These are phyloP conservation scores for Lepus townsendii DNA, from an alignment of 2,797 vertebrate genomes.

Conservation along the genomic window DNA sequence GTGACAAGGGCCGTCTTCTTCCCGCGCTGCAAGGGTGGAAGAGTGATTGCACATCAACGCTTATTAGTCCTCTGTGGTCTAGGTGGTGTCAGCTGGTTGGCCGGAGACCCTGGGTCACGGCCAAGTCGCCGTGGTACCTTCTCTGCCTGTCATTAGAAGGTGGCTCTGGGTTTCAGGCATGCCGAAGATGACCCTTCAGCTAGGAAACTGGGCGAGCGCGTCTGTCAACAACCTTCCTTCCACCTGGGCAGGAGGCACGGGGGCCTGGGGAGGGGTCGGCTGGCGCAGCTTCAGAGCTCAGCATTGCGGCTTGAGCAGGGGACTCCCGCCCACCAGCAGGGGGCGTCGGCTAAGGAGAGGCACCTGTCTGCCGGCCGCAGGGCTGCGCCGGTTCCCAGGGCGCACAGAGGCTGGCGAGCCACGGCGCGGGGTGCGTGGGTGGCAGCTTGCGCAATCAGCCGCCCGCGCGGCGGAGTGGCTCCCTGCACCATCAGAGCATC, in stretches of 20 bases:
- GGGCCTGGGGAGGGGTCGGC: neutral
- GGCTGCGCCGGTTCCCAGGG: neutral
- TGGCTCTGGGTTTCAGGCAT: neutral
- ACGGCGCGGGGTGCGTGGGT: conserved; percentile 50
- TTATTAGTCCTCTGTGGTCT: neutral
- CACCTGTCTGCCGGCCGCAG: neutral
- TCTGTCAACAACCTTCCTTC: neutral
- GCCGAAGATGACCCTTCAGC: neutral
- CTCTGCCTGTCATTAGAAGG: neutral
- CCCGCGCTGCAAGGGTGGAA: neutral
- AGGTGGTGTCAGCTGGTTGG: neutral
- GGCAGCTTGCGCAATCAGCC: conserved; percentile 55
- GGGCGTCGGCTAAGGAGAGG: conserved; percentile 19
- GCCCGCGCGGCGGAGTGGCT: neutral
- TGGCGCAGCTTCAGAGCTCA: too few species aligned
- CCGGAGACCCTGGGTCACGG: neutral
- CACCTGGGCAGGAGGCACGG: neutral
- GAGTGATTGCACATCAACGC: neutral
- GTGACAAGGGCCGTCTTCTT: too few species aligned
- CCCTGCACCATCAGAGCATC: conserved; percentile 71
- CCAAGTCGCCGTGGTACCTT: neutral
- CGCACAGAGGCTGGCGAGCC: neutral
- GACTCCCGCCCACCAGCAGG: neutral
- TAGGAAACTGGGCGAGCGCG: neutral
- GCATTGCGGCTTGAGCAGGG: neutral